Evolutionary conservation across 2,888 invertebrate species (phyloP).

Genomic region (Cartodere bifasciata): DNA sequence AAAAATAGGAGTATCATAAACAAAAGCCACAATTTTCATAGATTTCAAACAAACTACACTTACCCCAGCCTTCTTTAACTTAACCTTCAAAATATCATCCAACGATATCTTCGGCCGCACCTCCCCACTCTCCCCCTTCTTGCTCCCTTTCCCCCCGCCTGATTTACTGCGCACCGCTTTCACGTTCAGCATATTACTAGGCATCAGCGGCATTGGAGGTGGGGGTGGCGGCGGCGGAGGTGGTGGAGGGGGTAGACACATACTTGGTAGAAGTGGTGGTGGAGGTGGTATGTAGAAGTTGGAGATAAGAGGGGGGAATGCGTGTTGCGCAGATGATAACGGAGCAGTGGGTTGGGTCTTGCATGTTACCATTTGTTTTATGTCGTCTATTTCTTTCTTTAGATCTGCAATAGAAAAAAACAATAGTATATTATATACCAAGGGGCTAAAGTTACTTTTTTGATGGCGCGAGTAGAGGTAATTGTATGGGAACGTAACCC

Average conservation of each 20-base stretch:
- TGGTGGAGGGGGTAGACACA: constrained; percentile 20
- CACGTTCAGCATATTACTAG: constrained; percentile 3
- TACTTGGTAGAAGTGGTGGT: constrained; percentile 1
- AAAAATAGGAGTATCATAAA: too few species aligned
- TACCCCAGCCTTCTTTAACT: constrained; percentile 29
- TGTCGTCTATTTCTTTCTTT: too few species aligned
- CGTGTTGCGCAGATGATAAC: constrained; percentile 6
- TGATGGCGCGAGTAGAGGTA: too few species aligned
- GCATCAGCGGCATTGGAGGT: constrained; percentile 10
- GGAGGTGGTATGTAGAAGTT: too few species aligned
- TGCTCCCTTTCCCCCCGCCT: constrained; percentile 8
- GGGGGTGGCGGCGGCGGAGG: constrained; percentile 23
- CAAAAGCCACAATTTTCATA: too few species aligned
- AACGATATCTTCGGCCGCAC: constrained; percentile 29
- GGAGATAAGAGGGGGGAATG: too few species aligned
- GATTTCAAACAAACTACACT: constrained; percentile 14
- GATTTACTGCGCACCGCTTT: constrained; percentile 8
- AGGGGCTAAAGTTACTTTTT: too few species aligned
- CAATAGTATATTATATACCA: too few species aligned
- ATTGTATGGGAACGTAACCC: too few species aligned
- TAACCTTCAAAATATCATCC: constrained; percentile 32
- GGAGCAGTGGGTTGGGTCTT: too few species aligned
- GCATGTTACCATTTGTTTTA: too few species aligned
- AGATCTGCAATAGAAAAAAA: too few species aligned
- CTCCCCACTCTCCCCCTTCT: constrained; percentile 18